Evolutionary conservation across 2,797 vertebrate species (phyloP), one percentile per base, ranked within the genome.

Genomic region (Cynodonichthys magdalenae): DNA sequence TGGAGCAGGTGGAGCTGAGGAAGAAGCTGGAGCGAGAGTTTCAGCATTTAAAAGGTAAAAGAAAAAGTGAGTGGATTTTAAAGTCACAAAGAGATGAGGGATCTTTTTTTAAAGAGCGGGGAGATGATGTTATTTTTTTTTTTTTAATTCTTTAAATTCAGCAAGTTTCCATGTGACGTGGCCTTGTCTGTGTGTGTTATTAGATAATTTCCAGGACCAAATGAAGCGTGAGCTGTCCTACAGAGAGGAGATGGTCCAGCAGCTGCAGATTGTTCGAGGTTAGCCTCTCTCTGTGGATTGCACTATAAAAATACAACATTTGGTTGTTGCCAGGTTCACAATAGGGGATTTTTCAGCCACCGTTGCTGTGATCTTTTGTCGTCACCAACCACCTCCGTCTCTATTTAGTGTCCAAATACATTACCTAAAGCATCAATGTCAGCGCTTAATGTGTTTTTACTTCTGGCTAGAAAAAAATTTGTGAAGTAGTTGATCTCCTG

Each of bases 131-230:
- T n/a, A n/a, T n/a, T 34, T 60, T 55, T 24, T 7, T 51, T 17
- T 59, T 1, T 67, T 53, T 24, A 24, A 34, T 34, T 34, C 2
- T 34, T 34, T 34, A 34, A 34, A 31, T n/a, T 36, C 28, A 53
- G 42, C 64, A 69, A 59, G 58, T 71, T 48, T 73, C 76, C 53
- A 42, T 81, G 66, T 89, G 75, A 86, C 10, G 68, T 79, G 75
- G 81, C 83, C 81, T 82, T 82, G 24, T 60, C 69, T 54, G 82
- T 59, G 78, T 89, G 84, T 57, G 79, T 88, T 89, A 80, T 71
- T 94, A 98, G 97, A 98, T 94, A 97, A 98, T 94, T 98, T 98
- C 90, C 97, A 98, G 93, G 97, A 99, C 90, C 97, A 98, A 93
- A 99, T 99, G 97, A 99, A 99, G 90, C 94, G 97, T 69, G 97